Conservation (phyloP, 2,797 vertebrate genomes). For the Sternarchorhynchus goeldii region DNA sequence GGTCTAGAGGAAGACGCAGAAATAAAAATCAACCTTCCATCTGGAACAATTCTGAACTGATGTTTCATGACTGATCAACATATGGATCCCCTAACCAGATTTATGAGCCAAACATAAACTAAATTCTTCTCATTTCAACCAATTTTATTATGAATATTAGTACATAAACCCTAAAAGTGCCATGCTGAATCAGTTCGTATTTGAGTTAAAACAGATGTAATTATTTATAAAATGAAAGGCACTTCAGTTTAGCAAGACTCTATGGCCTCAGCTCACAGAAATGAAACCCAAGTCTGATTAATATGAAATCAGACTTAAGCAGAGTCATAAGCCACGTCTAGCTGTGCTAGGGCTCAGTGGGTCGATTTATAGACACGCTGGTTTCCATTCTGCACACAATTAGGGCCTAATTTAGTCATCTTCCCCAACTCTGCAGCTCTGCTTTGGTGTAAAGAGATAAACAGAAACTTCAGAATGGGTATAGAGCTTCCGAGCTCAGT, state of each 20-base stretch:
- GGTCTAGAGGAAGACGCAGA: constrained; percentile 74
- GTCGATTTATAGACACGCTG: not conserved
- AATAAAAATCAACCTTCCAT: not conserved
- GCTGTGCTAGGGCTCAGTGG: not conserved
- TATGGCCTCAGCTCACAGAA: not conserved
- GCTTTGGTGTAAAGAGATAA: constrained; percentile 27
- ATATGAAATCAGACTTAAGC: not conserved
- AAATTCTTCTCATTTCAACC: too few species aligned
- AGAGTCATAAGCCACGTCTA: not conserved
- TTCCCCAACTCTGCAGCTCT: not conserved
- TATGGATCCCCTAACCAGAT: not conserved
- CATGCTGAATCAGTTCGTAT: not conserved
- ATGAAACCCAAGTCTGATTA: not conserved
- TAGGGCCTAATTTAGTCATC: constrained; percentile 12
- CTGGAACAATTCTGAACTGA: too few species aligned
- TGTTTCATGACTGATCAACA: not conserved
- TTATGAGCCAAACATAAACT: not conserved
- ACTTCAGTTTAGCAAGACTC: not conserved
- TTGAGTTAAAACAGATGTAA: not conserved
- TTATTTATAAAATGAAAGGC: not conserved
- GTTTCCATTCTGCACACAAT: not conserved
- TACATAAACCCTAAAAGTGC: not conserved
- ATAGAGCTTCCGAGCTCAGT: too few species aligned
- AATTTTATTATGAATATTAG: too few species aligned
- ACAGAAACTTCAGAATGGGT: constrained; percentile 3